These are phyloP conservation scores for Lysiphlebus fabarum DNA, from an alignment of 1,140 invertebrate genomes.

Conservation along the genomic window DNA sequence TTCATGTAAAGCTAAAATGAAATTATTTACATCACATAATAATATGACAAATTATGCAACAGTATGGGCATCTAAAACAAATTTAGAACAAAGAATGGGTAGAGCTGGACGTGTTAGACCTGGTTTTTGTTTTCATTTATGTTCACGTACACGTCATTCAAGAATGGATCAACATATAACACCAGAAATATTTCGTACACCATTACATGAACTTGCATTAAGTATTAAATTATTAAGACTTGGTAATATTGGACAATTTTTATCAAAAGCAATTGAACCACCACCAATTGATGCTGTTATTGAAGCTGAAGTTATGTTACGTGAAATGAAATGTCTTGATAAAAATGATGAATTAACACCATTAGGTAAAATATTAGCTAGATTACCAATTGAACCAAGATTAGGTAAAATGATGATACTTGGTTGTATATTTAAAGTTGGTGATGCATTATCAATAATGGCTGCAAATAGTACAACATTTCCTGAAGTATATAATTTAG, in stretches of 20 bases:
- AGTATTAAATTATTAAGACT: slow-evolving; percentile 83
- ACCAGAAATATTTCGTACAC: slow-evolving; percentile 94
- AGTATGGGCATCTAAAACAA: slow-evolving; percentile 89
- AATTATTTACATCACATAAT: slow-evolving; percentile 91
- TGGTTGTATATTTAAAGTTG: slow-evolving; percentile 79
- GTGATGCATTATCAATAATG: slow-evolving; percentile 87
- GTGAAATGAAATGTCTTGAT: slow-evolving; percentile 87
- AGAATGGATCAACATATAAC: slow-evolving; percentile 87
- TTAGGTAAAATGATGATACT: slow-evolving; percentile 94
- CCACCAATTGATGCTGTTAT: slow-evolving; percentile 92
- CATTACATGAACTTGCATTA: slow-evolving; percentile 84
- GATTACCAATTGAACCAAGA: slow-evolving; percentile 87
- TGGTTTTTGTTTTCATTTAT: slow-evolving; percentile 88
- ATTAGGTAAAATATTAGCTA: slow-evolving; percentile 86
- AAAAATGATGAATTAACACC: slow-evolving; percentile 81
- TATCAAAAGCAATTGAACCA: slow-evolving; percentile 90
- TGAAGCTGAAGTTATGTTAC: slow-evolving; percentile 74
- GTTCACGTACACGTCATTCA: slow-evolving; percentile 69
- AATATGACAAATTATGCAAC: slow-evolving; percentile 95
- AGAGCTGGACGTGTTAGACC: slow-evolving; percentile 84
- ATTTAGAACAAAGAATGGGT: slow-evolving; percentile 86
- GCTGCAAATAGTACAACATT: slow-evolving; percentile 91
- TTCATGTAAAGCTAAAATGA: slow-evolving; percentile 92
- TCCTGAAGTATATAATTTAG: slow-evolving; percentile 80
- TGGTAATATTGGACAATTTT: slow-evolving; percentile 86